These are phyloP conservation scores for Vanessa atalanta DNA, from an alignment of 1,140 invertebrate genomes.

Conservation along the genomic window DNA sequence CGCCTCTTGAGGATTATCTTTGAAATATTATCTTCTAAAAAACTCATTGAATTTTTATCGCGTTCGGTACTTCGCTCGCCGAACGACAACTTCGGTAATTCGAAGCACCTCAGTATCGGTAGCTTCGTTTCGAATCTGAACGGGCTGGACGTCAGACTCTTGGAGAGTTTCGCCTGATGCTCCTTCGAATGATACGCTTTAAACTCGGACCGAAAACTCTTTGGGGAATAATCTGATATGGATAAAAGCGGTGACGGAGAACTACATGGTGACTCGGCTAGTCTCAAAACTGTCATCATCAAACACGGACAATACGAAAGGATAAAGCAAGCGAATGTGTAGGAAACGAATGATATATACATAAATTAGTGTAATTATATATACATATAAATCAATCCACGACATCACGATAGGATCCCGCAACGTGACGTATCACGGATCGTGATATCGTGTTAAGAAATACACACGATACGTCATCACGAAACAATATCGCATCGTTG, in stretches of 20 bases:
- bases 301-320: background rate
- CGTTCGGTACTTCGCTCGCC: background rate
- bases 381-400: too few species aligned
- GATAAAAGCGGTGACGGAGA: slow-evolving; percentile 49
- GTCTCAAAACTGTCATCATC: slow-evolving; percentile 40
- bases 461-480: too few species aligned
- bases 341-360: background rate
- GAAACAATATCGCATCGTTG: too few species aligned
- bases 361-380: background rate
- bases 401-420: too few species aligned
- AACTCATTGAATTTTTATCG: slow-evolving; percentile 27
- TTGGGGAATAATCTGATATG: slow-evolving; percentile 46
- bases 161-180: slow-evolving; percentile 26
- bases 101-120: slow-evolving; percentile 61
- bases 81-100: slow-evolving; percentile 52
- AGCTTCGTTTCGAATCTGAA: slow-evolving; percentile 50
- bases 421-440: too few species aligned
- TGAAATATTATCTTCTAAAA: slow-evolving; percentile 58
- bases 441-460: too few species aligned
- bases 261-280: slow-evolving; percentile 40
- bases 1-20: slow-evolving; percentile 61
- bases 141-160: slow-evolving; percentile 60
- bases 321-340: background rate
- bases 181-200: background rate
- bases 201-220: slow-evolving; percentile 4